Percentiles rank a stretch among this genome's conserved stretches.
Evolutionary conservation across 2,888 invertebrate species (phyloP).

Genomic region (Lithophane ornitopus): DNA sequence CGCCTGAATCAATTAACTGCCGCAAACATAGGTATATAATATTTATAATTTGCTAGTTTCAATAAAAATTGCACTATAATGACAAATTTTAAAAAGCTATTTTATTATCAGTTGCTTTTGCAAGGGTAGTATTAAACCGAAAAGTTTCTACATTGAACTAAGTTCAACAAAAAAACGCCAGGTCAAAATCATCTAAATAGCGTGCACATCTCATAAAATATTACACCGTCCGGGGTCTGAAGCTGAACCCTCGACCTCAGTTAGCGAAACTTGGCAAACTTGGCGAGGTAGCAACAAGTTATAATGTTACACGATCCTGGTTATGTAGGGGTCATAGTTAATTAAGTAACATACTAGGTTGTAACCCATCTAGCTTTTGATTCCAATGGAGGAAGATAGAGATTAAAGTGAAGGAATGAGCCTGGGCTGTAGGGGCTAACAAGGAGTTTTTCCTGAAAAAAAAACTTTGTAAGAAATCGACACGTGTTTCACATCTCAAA

Average conservation of each 20-base stretch:
- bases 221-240: slow-evolving; percentile 19
- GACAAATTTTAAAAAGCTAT: neutral
- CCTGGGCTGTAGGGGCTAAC: too few relatives aligned
- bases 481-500: too few relatives aligned
- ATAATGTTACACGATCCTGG: slow-evolving; percentile 31
- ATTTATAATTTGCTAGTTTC: neutral
- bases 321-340: slow-evolving; percentile 24
- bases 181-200: slow-evolving; percentile 11
- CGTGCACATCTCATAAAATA: slow-evolving; percentile 38
- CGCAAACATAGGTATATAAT: neutral
- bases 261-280: slow-evolving; percentile 40
- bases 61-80: neutral
- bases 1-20: too few relatives aligned
- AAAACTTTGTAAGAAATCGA: too few relatives aligned
- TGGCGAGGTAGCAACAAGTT: slow-evolving; percentile 47
- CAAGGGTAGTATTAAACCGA: neutral
- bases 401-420: too few relatives aligned
- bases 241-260: slow-evolving; percentile 51
- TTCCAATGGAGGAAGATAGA: neutral
- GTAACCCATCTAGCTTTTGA: neutral
- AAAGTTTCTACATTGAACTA: neutral
- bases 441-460: too few relatives aligned
- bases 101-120: neutral
- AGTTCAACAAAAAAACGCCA: neutral
- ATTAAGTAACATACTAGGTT: slow-evolving; percentile 20